Evolutionary conservation across 2,888 invertebrate genomes (phyloP).

Genomic region (Polymixis flavicincta): DNA sequence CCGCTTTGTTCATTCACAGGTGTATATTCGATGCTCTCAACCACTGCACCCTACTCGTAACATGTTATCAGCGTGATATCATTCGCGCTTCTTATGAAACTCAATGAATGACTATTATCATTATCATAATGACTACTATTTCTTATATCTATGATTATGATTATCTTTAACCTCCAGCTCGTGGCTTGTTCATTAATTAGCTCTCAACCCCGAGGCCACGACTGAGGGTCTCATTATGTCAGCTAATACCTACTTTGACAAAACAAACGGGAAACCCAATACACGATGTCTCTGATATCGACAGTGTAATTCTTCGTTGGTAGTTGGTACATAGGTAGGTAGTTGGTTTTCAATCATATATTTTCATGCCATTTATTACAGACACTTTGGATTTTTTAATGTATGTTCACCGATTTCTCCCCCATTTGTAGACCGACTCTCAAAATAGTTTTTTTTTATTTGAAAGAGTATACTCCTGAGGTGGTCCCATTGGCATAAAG

Average conservation of each 20-base stretch:
- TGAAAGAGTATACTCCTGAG: no score
- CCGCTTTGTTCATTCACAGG: background rate
- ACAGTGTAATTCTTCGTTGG: no score
- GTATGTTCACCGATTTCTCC: no score
- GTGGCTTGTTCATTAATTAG: background rate
- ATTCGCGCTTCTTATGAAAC: background rate
- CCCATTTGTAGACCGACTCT: no score
- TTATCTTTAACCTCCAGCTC: background rate
- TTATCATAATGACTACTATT: constrained; percentile 2
- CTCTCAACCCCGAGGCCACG: background rate
- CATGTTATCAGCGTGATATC: constrained; percentile 17
- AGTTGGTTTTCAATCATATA: no score
- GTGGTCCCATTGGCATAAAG: no score
- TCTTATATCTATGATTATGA: background rate
- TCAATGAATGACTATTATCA: constrained; percentile 5
- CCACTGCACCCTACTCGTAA: background rate
- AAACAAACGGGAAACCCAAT: no score
- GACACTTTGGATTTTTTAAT: no score
- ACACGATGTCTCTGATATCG: no score
- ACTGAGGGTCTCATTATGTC: background rate
- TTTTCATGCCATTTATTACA: no score
- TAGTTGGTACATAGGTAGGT: no score
- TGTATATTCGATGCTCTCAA: background rate
- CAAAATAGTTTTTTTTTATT: no score
- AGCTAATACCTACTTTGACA: background rate